Evolutionary conservation across 2,113 vertebrate species (phyloP).

Genomic region (Equus przewalskii): DNA sequence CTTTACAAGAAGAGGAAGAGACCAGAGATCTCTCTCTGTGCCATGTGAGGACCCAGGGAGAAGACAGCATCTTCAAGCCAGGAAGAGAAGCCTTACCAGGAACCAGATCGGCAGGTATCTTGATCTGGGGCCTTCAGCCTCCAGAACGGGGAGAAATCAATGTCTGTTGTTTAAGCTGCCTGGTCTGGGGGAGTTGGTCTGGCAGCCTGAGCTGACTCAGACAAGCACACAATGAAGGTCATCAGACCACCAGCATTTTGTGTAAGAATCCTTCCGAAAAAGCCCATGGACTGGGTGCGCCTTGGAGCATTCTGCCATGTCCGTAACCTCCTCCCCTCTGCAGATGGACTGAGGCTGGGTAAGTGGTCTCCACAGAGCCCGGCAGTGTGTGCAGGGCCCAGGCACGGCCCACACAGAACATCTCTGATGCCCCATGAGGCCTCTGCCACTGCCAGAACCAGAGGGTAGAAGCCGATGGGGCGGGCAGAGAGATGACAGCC

Average conservation of each 20-base stretch:
- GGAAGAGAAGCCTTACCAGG: no score
- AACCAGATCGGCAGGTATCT: fast-evolving
- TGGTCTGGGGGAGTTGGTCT: fast-evolving
- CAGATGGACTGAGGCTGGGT: fast-evolving
- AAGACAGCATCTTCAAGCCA: fast-evolving
- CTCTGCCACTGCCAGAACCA: fast-evolving
- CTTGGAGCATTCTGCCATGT: background rate
- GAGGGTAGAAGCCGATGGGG: fast-evolving
- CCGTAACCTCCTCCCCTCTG: fast-evolving
- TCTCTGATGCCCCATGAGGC: fast-evolving
- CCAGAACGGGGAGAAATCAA: background rate
- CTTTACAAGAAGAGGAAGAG: background rate
- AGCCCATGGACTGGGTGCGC: no score
- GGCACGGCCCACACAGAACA: background rate
- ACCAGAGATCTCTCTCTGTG: fast-evolving
- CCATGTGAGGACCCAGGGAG: fast-evolving
- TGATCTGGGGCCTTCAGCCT: no score
- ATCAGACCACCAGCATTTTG: background rate
- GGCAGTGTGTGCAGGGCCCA: background rate
- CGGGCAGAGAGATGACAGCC: fast-evolving
- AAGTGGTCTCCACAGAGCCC: background rate
- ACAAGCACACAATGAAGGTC: background rate
- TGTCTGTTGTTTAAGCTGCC: fast-evolving
- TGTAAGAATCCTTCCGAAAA: background rate
- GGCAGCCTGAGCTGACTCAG: background rate